These are phyloP conservation scores for Gastrophryne carolinensis DNA, from an alignment of 2,797 vertebrate species.

Conservation along the genomic window DNA sequence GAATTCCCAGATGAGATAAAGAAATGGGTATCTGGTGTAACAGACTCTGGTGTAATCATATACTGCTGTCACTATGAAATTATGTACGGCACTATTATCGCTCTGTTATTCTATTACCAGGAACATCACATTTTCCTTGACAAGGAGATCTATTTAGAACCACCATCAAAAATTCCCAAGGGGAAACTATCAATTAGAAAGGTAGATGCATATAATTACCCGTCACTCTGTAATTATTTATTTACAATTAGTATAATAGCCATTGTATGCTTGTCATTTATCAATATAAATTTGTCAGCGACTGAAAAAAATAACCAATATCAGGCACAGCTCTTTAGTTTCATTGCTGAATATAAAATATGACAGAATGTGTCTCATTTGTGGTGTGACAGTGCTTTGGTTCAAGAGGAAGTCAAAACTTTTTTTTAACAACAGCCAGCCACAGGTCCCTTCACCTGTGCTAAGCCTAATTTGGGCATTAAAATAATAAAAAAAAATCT, in stretches of 20 bases:
- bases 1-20: too few relatives aligned
- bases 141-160: constrained; percentile 19
- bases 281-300: neutral
- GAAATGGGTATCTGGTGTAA: too few relatives aligned
- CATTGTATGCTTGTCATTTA: neutral
- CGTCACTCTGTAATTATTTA: constrained; percentile 23
- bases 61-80: neutral
- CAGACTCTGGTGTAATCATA: neutral
- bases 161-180: constrained; percentile 22
- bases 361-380: too few relatives aligned
- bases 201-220: constrained; percentile 27
- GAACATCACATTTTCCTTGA: neutral
- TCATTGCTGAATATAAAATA: too few relatives aligned
- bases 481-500: too few relatives aligned
- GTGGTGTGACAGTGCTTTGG: too few relatives aligned
- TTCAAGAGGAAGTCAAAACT: too few relatives aligned
- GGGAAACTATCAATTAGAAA: constrained; percentile 23
- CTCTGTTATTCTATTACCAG: neutral
- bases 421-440: too few relatives aligned
- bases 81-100: neutral
- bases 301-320: too few relatives aligned
- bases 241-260: constrained; percentile 39
- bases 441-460: too few relatives aligned
- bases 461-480: too few relatives aligned
- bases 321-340: too few relatives aligned